phyloP scores from a whole-genome alignment of 2,797 vertebrate genomes.

The Peromyscus eremicus region DNA sequence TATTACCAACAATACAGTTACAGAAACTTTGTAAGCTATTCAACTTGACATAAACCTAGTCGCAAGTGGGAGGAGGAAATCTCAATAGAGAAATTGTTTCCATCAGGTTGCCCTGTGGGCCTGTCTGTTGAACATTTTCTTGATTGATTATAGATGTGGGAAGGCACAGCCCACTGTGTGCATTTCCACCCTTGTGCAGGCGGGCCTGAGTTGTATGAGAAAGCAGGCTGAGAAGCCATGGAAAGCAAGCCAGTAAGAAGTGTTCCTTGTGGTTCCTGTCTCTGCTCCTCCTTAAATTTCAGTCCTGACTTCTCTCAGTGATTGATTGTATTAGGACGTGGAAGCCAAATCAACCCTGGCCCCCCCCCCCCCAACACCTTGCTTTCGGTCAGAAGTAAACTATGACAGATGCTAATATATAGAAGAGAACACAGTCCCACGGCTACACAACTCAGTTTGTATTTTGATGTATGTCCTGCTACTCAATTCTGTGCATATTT shows the following conservation, averaged over 20 bases:
- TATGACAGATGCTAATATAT: background rate
- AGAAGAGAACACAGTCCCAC: background rate
- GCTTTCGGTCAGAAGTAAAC: background rate
- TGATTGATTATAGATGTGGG: background rate
- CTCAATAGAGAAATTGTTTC: background rate
- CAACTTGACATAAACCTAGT: background rate
- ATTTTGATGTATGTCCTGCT: background rate
- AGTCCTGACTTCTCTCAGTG: background rate
- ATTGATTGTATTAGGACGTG: background rate
- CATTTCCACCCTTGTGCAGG: background rate
- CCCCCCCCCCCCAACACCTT: background rate
- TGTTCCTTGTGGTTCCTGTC: background rate
- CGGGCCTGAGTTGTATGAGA: background rate
- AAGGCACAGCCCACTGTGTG: background rate
- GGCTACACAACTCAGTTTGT: background rate
- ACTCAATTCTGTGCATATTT: conserved; percentile 22
- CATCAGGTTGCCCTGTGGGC: background rate
- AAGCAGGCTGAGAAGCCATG: background rate
- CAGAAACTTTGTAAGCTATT: conserved; percentile 45
- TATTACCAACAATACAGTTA: conserved; percentile 47
- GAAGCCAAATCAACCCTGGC: background rate
- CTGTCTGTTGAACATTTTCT: background rate
- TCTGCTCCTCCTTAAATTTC: background rate
- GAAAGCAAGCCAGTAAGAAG: background rate
- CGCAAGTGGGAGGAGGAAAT: background rate